A percentile compares a stretch with the other conserved stretches of the same genome.
phyloP scores from a whole-genome alignment of 1,140 invertebrate species.

The Rhagoletis pomonella region DNA sequence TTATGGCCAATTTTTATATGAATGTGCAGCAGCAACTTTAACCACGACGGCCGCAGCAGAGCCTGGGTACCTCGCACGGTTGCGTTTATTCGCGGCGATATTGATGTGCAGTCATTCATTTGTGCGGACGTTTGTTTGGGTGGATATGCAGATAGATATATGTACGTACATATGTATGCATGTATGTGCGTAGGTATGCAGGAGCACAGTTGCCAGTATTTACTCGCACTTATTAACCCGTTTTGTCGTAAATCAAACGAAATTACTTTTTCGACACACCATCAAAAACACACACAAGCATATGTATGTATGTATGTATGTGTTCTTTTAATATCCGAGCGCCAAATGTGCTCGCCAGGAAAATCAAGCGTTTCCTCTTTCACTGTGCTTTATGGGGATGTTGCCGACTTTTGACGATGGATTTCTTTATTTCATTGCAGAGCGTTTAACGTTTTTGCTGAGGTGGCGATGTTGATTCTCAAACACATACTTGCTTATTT shows the following conservation, averaged over 20 bases:
- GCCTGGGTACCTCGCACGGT: not conserved
- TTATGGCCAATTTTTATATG: constrained; percentile 15
- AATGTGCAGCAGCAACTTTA: not conserved
- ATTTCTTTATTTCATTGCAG: not conserved
- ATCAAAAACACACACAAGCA: not conserved
- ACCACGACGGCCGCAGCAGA: not conserved
- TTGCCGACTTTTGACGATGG: not conserved
- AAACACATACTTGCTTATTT: no score
- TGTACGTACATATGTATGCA: not conserved
- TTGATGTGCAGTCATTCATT: constrained; percentile 50
- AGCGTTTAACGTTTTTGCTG: not conserved
- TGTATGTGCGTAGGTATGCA: not conserved
- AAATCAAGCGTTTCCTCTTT: constrained; percentile 8
- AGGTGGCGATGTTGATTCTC: no score
- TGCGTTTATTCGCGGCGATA: constrained; percentile 43
- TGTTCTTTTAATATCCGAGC: not conserved
- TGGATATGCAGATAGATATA: not conserved
- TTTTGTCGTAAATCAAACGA: constrained; percentile 50
- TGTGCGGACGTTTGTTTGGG: not conserved
- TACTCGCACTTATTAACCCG: constrained; percentile 46
- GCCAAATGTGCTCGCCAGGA: not conserved
- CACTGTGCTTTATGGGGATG: not conserved
- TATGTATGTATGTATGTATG: not conserved
- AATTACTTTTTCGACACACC: constrained; percentile 43
- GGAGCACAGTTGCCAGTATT: constrained; percentile 30